These are phyloP conservation scores for Lanius collurio DNA, from an alignment of 2,113 vertebrate species.

Conservation along the genomic window DNA sequence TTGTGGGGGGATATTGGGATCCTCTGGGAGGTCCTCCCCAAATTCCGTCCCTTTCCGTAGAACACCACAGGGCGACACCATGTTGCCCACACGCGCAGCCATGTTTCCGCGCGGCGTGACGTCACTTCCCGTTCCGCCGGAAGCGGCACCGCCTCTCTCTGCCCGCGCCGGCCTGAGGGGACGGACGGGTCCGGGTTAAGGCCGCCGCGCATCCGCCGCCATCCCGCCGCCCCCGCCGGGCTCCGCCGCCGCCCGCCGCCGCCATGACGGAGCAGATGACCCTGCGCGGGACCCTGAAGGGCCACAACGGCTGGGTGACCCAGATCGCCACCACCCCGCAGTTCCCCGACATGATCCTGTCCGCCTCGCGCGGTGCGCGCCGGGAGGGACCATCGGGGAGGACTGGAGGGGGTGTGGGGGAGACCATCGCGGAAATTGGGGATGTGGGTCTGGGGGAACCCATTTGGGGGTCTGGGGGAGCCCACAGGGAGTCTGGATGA, in stretches of 20 bases:
- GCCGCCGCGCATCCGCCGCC: conserved; percentile 75
- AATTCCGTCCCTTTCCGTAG: neutral
- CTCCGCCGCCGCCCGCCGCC: conserved; percentile 37
- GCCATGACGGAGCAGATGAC: conserved; percentile 98
- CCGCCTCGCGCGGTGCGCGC: conserved; percentile 87
- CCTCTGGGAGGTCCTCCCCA: neutral
- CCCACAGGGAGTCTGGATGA: neutral
- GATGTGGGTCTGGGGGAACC: neutral
- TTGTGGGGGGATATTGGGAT: too few relatives aligned
- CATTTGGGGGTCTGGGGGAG: too few relatives aligned
- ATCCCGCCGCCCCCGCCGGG: conserved; percentile 64
- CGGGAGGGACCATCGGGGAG: neutral
- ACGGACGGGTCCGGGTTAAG: conserved; percentile 35
- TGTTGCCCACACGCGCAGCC: rapidly evolving
- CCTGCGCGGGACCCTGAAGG: conserved; percentile 93
- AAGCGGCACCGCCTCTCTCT: neutral
- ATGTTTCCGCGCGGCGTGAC: rapidly evolving
- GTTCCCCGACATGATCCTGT: conserved; percentile 97
- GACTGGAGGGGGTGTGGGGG: too few relatives aligned
- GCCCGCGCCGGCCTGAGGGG: neutral
- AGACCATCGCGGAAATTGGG: neutral
- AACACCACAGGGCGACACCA: neutral
- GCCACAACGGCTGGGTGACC: conserved; percentile 94
- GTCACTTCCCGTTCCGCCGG: neutral
- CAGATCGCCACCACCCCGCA: conserved; percentile 96